Evolutionary conservation across 1,140 invertebrate genomes (phyloP), one percentile per base, ranked within the genome.

Genomic region (Neuroterus valhalla): DNA sequence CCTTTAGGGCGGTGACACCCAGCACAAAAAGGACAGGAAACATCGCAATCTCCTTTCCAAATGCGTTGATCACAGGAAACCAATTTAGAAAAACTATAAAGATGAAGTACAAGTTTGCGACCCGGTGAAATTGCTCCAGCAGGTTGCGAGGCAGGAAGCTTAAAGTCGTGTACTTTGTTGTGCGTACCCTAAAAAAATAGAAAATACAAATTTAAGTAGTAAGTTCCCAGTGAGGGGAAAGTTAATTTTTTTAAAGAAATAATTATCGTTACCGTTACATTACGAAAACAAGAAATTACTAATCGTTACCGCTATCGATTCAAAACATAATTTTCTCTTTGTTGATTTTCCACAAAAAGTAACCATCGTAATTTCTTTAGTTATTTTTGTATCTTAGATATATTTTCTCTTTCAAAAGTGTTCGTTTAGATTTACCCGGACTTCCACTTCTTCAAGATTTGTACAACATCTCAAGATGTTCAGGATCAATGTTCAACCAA

Each of bases 31-130:
- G 88, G 68, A 98, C 96, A 1, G 97, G 97, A 79, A 99, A 93
- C 94, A 99, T 97, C 0, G 98, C 96, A 73, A 99, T 93, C 91
- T 99, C 98, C 89, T 98, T 98, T 74, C 96, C 97, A 90, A 99
- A 99, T 0, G 98, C 98, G 90, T 96, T 97, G 44, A 98, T 96
- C 14, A 94, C 93, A 6, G 97, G 97, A 82, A 98, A 94, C 96
- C 96, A 99, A 90, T 99, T 98, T 52, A 98, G 91, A 75, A 99
- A 91, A 71, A 99, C 96, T 82, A 99, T 98, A 86, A 98, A 96
- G 84, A 99, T 95, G 91, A 99, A 99, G 91, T 99, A 99, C 76
- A 99, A 91, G 92, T 99, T 99, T 46, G 98, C 98, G 85, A 98
- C 96, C 38, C 97, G 93, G 90, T 98, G 97, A 91, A 99, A 99